Percentiles rank a stretch among this genome's conserved stretches.
These are phyloP conservation scores for Gastrophryne carolinensis DNA, from an alignment of 2,797 vertebrate genomes.

Conservation along the genomic window DNA sequence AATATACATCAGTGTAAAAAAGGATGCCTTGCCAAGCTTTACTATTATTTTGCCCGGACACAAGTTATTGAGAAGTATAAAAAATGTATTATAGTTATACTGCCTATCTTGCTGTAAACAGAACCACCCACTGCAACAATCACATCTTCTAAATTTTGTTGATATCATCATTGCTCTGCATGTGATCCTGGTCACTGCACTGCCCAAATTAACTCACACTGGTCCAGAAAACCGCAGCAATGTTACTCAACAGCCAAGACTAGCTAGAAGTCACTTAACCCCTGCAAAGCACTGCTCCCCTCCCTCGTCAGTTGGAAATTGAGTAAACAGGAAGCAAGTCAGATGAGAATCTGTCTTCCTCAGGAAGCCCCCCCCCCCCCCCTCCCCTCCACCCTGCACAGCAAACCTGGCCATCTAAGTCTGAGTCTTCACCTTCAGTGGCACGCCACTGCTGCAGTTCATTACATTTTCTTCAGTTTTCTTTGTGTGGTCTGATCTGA, in stretches of 20 bases:
- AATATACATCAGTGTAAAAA: too few species aligned
- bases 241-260: neutral
- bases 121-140: neutral
- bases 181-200: neutral
- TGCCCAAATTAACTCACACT: neutral
- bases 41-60: too few species aligned
- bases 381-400: slow-evolving; percentile 9
- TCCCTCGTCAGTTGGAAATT: slow-evolving; percentile 48
- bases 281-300: neutral
- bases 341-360: slow-evolving; percentile 52
- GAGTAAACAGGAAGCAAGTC: slow-evolving; percentile 52
- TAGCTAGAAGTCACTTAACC: slow-evolving; percentile 3
- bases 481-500: slow-evolving; percentile 2
- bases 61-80: too few species aligned
- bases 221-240: neutral
- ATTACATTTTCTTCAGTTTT: neutral
- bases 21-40: too few species aligned
- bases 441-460: neutral
- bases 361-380: slow-evolving; percentile 45
- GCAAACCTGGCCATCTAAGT: slow-evolving; percentile 24
- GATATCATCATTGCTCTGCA: neutral
- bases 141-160: neutral
- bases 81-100: too few species aligned
- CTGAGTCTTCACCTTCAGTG: slow-evolving; percentile 2
- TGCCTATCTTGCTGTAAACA: too few species aligned